These are phyloP conservation scores for Pyrocoelia pectoralis DNA, from an alignment of 2,888 invertebrate genomes.

Conservation along the genomic window DNA sequence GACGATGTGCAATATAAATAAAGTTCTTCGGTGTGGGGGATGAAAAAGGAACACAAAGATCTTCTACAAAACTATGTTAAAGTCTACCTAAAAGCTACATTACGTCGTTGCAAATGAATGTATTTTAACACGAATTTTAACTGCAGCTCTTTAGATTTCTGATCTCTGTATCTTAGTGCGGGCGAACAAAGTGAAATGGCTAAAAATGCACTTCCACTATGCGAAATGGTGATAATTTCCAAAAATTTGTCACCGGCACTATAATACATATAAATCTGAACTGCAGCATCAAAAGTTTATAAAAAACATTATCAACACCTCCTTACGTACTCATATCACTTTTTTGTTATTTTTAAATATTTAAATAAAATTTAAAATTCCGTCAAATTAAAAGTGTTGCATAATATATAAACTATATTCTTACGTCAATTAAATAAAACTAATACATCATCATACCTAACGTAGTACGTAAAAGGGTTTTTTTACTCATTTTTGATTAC, in stretches of 20 bases:
- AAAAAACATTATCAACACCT: constrained; percentile 21
- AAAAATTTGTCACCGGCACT: too few relatives aligned
- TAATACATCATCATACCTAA: background rate
- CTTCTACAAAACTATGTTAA: constrained; percentile 20
- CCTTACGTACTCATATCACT: constrained; percentile 15
- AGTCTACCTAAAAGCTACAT: constrained; percentile 23
- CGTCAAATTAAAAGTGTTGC: background rate
- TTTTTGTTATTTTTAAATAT: background rate
- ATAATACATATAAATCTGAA: too few relatives aligned
- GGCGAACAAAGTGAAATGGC: too few relatives aligned
- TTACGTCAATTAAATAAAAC: background rate
- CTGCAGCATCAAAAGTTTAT: constrained; percentile 13
- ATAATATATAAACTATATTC: background rate
- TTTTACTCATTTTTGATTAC: constrained; percentile 18
- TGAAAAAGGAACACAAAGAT: constrained; percentile 21
- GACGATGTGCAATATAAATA: constrained; percentile 18
- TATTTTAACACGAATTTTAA: constrained; percentile 22
- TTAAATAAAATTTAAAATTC: background rate
- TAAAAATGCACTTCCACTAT: too few relatives aligned
- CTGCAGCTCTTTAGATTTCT: constrained; percentile 16
- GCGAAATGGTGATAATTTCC: too few relatives aligned
- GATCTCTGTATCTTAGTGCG: constrained; percentile 11
- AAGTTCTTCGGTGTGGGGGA: constrained; percentile 6
- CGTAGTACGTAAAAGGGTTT: background rate
- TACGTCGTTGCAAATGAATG: constrained; percentile 28